Evolutionary conservation across 1,140 invertebrate genomes (phyloP), one percentile per base, ranked within the genome.

Genomic region (Heliothis subflexa): DNA sequence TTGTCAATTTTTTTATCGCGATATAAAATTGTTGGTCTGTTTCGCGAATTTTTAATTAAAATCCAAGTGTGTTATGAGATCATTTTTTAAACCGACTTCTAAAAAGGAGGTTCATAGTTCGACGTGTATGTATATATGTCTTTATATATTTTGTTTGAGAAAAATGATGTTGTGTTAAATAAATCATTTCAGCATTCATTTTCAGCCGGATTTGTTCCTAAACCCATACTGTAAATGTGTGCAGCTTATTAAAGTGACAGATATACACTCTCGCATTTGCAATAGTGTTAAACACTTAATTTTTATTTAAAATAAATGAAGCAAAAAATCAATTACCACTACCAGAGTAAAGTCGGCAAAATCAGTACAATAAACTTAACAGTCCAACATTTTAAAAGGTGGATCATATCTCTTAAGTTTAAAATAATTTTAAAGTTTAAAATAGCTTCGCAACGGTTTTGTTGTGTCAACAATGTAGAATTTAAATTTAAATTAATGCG

Each of bases 401-500:
- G n/a, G 18, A 55, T 18, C 54, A 11, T 55, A 55, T 55, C 16
- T 18, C 16, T 55, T 16, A 18, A 55, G 54, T 55, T 55, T 55
- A 55, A 55, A 55, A 55, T 55, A 55, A 55, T 55, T 55, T 61
- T 40, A 61, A 61, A 61, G 25, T 61, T 25, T 61, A 61, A 33
- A 61, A 33, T 62, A 16, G 57, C 28, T n/a, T 40, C n/a, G 28
- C 28, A 16, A 18, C 5, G 3, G 59, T 62, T 45, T 28, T 62
- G 59, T 62, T 45, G 7, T 62, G 59, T 40, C 33, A 40, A 62
- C 59, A 62, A 62, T 62, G 59, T 62, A 40, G 54, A 18, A 55
- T 55, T 55, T 14, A 62, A 62, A 62, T 62, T 62, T 40, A 62
- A 62, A 62, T 62, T 40, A 62, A 40, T 62, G 33, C 59, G 2